Conservation (phyloP, 2,888 invertebrate genomes). For the Heliconius erato region DNA sequence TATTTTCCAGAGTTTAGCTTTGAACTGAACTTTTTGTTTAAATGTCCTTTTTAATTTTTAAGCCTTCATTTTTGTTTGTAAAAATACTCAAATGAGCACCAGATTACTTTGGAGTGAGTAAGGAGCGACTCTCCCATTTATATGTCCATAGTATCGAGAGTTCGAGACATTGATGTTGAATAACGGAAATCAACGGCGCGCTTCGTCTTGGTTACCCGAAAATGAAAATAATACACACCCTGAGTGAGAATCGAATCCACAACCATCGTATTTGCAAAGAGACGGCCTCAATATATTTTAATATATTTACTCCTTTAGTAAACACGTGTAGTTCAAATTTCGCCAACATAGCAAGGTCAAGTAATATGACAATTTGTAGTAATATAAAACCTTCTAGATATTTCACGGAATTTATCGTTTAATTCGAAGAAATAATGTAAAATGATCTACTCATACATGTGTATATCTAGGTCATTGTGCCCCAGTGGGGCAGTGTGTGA, state of each 20-base stretch:
- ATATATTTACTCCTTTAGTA: neutral
- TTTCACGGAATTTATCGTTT: conserved; percentile 22
- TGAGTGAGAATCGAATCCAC: neutral
- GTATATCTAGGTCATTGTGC: neutral
- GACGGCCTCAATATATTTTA: neutral
- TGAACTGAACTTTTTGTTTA: neutral
- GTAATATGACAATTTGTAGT: conserved; percentile 9
- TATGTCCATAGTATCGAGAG: no score
- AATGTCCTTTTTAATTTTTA: neutral
- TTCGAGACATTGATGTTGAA: neutral
- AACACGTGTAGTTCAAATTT: conserved; percentile 16
- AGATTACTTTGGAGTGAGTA: no score
- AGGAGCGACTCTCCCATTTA: no score
- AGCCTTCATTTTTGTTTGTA: no score
- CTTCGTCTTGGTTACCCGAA: neutral
- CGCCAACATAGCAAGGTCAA: conserved; percentile 24
- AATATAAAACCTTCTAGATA: neutral
- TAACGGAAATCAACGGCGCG: neutral
- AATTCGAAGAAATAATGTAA: conserved; percentile 26
- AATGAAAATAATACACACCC: neutral
- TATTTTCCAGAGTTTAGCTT: neutral
- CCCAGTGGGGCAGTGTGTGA: neutral
- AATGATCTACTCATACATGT: neutral
- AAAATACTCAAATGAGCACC: neutral
- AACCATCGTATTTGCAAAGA: neutral